Evolutionary conservation across 1,140 invertebrate species (phyloP), one percentile per base, ranked within the genome.

Genomic region (Ceratina australensis): DNA sequence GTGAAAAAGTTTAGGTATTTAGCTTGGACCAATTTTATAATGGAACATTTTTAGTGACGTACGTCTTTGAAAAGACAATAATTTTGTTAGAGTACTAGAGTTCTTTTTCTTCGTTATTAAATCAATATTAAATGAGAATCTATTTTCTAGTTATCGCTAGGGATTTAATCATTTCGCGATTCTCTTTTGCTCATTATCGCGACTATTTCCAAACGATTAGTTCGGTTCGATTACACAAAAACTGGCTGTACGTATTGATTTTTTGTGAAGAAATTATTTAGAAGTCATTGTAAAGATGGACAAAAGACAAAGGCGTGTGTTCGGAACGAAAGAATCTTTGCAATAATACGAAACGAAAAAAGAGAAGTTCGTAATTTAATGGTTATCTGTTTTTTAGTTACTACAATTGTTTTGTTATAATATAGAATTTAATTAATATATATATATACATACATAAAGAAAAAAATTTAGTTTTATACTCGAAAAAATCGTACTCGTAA

Each of bases 21-120:
- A 49, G 47, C 76, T 79, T 54, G 86, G 84, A 88, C 84, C 86
- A 87, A 83, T 88, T 81, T 73, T 85, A 71, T 77, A 83, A 52
- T 72, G 13, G 66, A 77, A 72, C 56, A 33, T 67, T 3, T 54
- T 71, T 66, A 66, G 65, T 52, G 22, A 83, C 76, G 67, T 65
- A 67, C 66, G 74, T 85, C 67, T 82, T 71, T 0, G 20, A 64
- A 71, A 81, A 78, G 78, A 87, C 77, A 83, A 87, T 87, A 86
- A 87, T 87, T 87, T 85, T 79, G 69, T 81, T 87, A 87, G 63
- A 28, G 18, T 76, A 68, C 63, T 80, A 54, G 12, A 28, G 28
- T 22, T 63, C 22, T 68, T 72, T 81, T 28, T 68, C 60, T 76
- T n/a, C 68, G 63, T 54, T 49, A 64, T 79, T 63, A 64, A 72